Base-by-base conservation (phyloP, 2,113 vertebrate genomes). In the Paratilapia polleni region DNA sequence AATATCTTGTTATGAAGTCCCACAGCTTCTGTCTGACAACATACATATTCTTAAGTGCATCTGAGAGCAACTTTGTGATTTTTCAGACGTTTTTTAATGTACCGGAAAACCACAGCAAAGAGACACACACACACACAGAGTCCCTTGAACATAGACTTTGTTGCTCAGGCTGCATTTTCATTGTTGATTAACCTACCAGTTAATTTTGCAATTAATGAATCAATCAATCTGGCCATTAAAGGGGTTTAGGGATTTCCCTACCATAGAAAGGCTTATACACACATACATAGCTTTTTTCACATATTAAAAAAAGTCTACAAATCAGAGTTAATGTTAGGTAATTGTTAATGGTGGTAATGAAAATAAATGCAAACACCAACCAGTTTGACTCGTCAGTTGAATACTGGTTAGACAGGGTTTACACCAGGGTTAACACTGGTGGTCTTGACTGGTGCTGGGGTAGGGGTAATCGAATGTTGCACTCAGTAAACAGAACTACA, bases 61-160 rank as follows among this genome's bases (percentile, higher is more conserved):
- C 2, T 11, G 19, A 68, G 0, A 4, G 15, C 0, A 1, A n/a
- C 34, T 31, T 22, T 36, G 34, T 36, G 34, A 36, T 36, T 58
- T 62, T 61, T 78, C 38, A 52, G 12, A 3, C 15, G 13, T 36
- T 15, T 20, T 82, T 11, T 20, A 12, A 2, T 74, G 66, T 34
- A 84, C 88, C 87, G 78, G 78, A 87, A 92, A 88, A 74, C 80
- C 78, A 87, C 82, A 81, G 54, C 77, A 84, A n/a, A 59, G 36
- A 34, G 5, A 5, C 7, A 1, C 36, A 8, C 36, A 81, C 24
- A 26, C 20, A 22, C 64, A 17, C 20, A 15, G 36, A 68, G 62
- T 9, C 64, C 11, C 0, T 57, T 10, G 36, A 58, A 24, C 36
- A 54, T 12, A 12, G 11, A 62, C 8, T 52, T 73, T 41, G 47